phyloP scores from a whole-genome alignment of 2,113 vertebrate species.

The Sisor rabdophorus region DNA sequence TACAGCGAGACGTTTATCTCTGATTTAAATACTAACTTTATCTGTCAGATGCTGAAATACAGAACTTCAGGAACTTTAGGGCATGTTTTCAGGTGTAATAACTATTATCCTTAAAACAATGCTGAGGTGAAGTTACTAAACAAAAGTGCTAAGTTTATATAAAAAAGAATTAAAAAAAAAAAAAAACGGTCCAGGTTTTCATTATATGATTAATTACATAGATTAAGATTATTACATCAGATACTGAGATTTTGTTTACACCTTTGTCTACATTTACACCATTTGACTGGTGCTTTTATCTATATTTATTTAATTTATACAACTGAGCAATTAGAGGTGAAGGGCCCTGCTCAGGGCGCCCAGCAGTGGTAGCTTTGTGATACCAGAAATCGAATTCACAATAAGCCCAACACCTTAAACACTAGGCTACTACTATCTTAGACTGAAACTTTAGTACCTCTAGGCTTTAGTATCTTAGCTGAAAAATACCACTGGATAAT shows the following conservation, averaged over 20 bases:
- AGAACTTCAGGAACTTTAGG: neutral
- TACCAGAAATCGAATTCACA: too few species aligned
- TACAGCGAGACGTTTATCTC: conserved; percentile 41
- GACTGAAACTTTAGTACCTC: neutral
- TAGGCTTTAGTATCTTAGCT: neutral
- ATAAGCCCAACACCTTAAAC: too few species aligned
- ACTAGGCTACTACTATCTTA: too few species aligned
- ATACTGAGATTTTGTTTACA: neutral
- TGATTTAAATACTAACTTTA: conserved; percentile 46
- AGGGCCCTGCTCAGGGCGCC: too few species aligned
- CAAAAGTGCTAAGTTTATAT: neutral
- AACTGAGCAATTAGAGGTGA: too few species aligned
- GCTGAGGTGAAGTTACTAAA: neutral
- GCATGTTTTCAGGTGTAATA: neutral
- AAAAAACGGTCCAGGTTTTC: too few species aligned
- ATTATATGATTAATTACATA: neutral
- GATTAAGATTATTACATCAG: neutral
- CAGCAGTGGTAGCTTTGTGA: too few species aligned
- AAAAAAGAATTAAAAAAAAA: too few species aligned
- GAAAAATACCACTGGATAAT: neutral
- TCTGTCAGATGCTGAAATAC: conserved; percentile 13
- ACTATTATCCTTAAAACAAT: neutral
- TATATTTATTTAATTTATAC: too few species aligned
- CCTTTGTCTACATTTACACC: neutral
- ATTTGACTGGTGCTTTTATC: too few species aligned